These are phyloP conservation scores for Agrochola circellaris DNA, from an alignment of 2,888 invertebrate species.

Conservation along the genomic window DNA sequence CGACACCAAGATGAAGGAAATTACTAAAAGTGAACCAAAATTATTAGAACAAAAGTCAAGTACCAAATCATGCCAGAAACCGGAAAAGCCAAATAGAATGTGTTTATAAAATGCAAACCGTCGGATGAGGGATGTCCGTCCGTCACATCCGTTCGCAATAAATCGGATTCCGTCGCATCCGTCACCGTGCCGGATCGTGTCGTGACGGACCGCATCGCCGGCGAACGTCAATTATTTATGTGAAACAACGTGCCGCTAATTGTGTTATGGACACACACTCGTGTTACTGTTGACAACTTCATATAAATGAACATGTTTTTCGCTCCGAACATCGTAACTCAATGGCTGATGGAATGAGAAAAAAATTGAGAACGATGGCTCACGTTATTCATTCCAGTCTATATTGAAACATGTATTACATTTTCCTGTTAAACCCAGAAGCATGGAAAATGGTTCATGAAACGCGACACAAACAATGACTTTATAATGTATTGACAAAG, in stretches of 20 bases:
- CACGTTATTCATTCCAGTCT: neutral
- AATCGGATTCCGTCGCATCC: conserved; percentile 52
- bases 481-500: conserved; percentile 21
- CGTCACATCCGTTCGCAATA: conserved; percentile 51
- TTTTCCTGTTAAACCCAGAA: conserved; percentile 2
- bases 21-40: neutral
- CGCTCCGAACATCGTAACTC: conserved; percentile 35
- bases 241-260: conserved; percentile 53
- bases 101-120: conserved; percentile 34
- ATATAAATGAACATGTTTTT: conserved; percentile 56
- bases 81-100: conserved; percentile 12
- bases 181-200: conserved; percentile 33
- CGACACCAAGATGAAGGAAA: neutral
- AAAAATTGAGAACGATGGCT: conserved; percentile 22
- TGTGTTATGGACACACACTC: conserved; percentile 53
- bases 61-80: conserved; percentile 11
- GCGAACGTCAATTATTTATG: conserved; percentile 52
- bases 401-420: conserved; percentile 3
- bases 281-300: conserved; percentile 47
- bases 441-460: neutral
- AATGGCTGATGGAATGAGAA: conserved; percentile 34
- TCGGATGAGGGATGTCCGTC: conserved; percentile 43
- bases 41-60: neutral
- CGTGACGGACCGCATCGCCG: conserved; percentile 18
- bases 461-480: neutral